A percentile compares a stretch with the other conserved stretches of the same genome.
phyloP scores from a whole-genome alignment of 2,113 vertebrate genomes.

The Puntigrus tetrazona region DNA sequence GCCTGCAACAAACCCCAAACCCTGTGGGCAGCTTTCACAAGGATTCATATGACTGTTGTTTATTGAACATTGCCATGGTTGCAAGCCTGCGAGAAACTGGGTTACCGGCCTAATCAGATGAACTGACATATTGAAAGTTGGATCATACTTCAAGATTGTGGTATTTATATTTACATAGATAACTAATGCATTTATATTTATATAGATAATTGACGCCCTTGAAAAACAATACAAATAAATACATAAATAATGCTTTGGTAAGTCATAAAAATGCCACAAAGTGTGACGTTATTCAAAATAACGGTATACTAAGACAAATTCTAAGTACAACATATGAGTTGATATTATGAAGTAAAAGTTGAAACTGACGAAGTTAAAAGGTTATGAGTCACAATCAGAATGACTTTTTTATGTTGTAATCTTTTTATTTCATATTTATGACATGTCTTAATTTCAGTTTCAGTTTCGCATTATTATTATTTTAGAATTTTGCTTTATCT shows the following conservation, averaged over 20 bases:
- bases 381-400: too few species aligned
- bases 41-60: not conserved
- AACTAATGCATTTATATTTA: too few species aligned
- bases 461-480: too few species aligned
- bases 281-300: not conserved
- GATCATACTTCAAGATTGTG: not conserved
- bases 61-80: not conserved
- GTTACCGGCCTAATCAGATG: not conserved
- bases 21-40: conserved; percentile 15
- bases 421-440: not conserved
- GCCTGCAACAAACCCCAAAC: conserved; percentile 27
- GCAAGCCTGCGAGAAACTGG: not conserved
- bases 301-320: not conserved
- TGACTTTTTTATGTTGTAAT: not conserved
- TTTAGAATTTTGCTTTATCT: too few species aligned
- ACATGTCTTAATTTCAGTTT: not conserved
- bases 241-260: too few species aligned
- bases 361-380: not conserved
- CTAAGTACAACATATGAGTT: not conserved
- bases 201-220: too few species aligned
- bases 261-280: not conserved
- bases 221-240: too few species aligned
- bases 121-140: not conserved
- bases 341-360: not conserved
- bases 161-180: not conserved